Evolutionary conservation across 2,797 vertebrate species (phyloP).

Genomic region (Scolopax bukidnonensis): DNA sequence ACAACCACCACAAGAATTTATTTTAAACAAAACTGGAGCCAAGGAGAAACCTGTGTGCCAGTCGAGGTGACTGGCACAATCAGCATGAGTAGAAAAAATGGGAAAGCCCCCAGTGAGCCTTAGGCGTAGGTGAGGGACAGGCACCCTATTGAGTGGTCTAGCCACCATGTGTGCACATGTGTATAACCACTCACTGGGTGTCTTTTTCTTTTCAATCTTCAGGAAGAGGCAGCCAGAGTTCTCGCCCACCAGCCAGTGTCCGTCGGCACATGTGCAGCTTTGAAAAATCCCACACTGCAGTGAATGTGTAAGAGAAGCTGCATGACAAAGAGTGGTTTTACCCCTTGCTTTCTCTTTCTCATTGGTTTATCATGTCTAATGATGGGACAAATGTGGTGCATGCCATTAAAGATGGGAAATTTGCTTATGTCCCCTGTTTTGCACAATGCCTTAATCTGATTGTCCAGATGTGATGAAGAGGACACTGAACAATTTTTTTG

Average conservation of each 20-base stretch:
- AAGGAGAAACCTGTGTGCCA: background rate
- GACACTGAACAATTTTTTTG: slow-evolving; percentile 70
- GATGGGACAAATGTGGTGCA: slow-evolving; percentile 78
- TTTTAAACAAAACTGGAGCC: background rate
- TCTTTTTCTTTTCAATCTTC: slow-evolving; percentile 85
- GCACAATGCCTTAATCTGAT: slow-evolving; percentile 68
- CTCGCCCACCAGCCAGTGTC: slow-evolving; percentile 84
- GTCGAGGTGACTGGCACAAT: background rate
- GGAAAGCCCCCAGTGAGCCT: background rate
- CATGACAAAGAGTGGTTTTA: slow-evolving; percentile 81
- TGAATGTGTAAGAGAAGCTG: slow-evolving; percentile 87
- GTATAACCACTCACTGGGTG: slow-evolving; percentile 80
- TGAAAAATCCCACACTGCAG: slow-evolving; percentile 84
- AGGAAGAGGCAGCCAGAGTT: slow-evolving; percentile 86
- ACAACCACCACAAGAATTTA: background rate
- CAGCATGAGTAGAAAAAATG: background rate
- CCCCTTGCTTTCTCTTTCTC: slow-evolving; percentile 81
- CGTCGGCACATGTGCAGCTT: slow-evolving; percentile 85
- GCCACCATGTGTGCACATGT: slow-evolving; percentile 67
- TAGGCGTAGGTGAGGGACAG: background rate
- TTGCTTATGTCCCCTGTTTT: slow-evolving; percentile 70
- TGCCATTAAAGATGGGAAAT: slow-evolving; percentile 75
- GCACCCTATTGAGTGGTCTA: slow-evolving; percentile 72
- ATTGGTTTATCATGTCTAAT: slow-evolving; percentile 77
- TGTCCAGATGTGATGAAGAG: slow-evolving; percentile 70